Conservation (phyloP, 2,888 invertebrate species). For the Nomada fucata region DNA sequence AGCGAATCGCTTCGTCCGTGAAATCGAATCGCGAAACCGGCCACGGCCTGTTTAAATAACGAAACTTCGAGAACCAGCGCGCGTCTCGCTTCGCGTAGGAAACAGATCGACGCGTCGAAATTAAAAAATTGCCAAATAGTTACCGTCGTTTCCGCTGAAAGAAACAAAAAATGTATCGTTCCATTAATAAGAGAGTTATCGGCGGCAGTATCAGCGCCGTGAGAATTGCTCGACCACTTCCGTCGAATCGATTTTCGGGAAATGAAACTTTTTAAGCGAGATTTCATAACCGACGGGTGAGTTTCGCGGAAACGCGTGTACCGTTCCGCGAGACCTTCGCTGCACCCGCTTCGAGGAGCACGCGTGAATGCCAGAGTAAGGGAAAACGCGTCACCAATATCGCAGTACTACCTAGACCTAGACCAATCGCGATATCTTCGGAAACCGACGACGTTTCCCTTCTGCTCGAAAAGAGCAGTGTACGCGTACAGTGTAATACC, state of each 20-base stretch:
- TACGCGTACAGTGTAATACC: no score
- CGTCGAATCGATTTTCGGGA: not conserved
- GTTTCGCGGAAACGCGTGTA: not conserved
- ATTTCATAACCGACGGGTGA: conserved; percentile 4
- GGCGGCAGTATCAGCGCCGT: not conserved
- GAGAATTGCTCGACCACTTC: not conserved
- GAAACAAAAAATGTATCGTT: not conserved
- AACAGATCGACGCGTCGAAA: not conserved
- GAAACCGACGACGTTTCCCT: no score
- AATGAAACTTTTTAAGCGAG: not conserved
- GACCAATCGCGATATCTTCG: no score
- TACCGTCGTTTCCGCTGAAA: not conserved
- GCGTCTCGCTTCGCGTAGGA: no score
- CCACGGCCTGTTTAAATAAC: conserved; percentile 15
- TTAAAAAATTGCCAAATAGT: not conserved
- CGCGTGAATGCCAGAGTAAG: no score
- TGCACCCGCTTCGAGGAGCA: conserved; percentile 15
- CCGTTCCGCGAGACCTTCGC: conserved; percentile 12
- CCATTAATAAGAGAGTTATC: not conserved
- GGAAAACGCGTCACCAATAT: no score
- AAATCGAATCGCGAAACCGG: conserved; percentile 21
- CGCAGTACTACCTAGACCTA: no score
- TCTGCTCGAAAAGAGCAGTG: no score
- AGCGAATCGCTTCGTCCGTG: not conserved
- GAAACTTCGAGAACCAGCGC: not conserved